Conservation (phyloP, 1,140 invertebrate genomes). For the Homalodisca vitripennis region DNA sequence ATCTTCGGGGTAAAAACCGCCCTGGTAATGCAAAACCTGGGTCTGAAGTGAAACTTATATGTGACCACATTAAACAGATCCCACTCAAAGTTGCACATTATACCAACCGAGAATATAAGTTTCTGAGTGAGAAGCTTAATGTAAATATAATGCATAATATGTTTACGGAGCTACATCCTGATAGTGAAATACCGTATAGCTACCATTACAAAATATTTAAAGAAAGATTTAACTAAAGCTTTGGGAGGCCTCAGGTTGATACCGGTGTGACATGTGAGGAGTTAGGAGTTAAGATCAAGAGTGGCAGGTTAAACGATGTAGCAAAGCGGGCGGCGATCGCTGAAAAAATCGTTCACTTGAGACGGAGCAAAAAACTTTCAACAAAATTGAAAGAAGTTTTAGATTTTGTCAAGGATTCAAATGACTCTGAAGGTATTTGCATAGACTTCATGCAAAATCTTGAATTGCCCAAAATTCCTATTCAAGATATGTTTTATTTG, state of each 20-base stretch:
- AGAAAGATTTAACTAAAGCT: conserved; percentile 22
- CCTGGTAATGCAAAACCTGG: background rate
- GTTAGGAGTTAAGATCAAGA: conserved; percentile 28
- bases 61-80: background rate
- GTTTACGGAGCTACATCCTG: background rate
- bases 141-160: conserved; percentile 5
- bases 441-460: conserved; percentile 37
- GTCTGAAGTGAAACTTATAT: background rate
- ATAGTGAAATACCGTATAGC: background rate
- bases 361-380: conserved; percentile 30
- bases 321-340: conserved; percentile 27
- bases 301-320: conserved; percentile 20
- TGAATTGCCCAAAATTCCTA: conserved; percentile 29
- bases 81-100: background rate
- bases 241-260: conserved; percentile 32
- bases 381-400: background rate
- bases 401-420: background rate
- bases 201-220: conserved; percentile 18
- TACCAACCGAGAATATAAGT: background rate
- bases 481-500: conserved; percentile 35
- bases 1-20: background rate
- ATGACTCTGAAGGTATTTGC: conserved; percentile 4
- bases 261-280: conserved; percentile 28
- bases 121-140: conserved; percentile 3
- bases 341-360: conserved; percentile 22